Evolutionary conservation across 2,113 vertebrate species (phyloP), one percentile per base, ranked within the genome.

Genomic region (Phainopepla nitens): DNA sequence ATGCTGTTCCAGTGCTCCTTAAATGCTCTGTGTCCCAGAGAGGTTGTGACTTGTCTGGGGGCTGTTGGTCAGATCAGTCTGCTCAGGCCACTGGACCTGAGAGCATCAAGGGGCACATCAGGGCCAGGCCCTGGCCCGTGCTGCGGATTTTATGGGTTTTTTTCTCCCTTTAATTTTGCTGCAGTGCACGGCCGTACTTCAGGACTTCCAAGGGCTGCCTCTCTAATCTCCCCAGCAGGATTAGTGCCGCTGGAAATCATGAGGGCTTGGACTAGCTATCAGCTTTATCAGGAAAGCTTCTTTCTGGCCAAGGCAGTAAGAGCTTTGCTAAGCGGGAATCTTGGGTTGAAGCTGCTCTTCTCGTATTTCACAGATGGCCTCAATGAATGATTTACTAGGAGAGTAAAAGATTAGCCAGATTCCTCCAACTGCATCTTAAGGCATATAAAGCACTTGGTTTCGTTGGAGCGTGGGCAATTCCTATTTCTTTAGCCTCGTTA

Each of bases 361-460:
- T 97, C 95, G 8, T 78, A 49, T 97, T 97, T 94, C 96, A 96
- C 95, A 96, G 95, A 91, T 96, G 91, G 93, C 91, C 91, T 92
- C 83, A 90, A 71, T 87, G 89, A 95, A 94, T 97, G 94, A 96
- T 97, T 96, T 97, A 97, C 94, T 93, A 89, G 94, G 86, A 90
- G 95, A 92, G 94, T 44, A 78, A 89, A 97, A 96, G 94, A 94
- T 95, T 94, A 97, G 89, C 89, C 96, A 97, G 93, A 97, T 90
- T 97, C 80, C 60, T 90, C 80, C 82, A 94, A 87, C 62, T 75
- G 83, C 86, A 58, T 96, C 89, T 77, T 6, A 8, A 83, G 76
- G 47, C 36, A 0, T 64, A 77, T 83, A 92, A 92, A 94, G 51
- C 58, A 16, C 83, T 68, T 79, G 27, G 7, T 86, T 95, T 94